Conservation (phyloP, 2,113 vertebrate genomes). For the Pycnonotus jocosus region DNA sequence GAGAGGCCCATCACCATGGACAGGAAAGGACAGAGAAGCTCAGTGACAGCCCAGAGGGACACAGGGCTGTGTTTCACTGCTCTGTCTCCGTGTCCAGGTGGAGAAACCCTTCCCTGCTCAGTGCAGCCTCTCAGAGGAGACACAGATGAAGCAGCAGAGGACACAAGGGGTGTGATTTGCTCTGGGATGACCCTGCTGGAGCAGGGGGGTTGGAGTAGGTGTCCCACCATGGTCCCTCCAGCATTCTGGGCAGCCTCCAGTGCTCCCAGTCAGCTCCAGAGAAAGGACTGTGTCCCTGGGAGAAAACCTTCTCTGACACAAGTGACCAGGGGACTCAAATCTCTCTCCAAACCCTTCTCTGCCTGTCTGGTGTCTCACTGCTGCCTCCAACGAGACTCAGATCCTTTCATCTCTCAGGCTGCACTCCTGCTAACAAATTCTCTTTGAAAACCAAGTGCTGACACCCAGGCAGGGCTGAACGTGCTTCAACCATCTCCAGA, state of each 20-base stretch:
- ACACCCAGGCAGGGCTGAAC: not conserved
- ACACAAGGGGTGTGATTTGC: not conserved
- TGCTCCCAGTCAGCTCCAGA: not conserved
- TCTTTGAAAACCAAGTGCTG: constrained; percentile 46
- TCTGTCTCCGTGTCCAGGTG: rapidly evolving
- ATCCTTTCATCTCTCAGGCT: constrained; percentile 40
- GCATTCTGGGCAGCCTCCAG: not conserved
- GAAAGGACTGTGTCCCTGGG: not conserved
- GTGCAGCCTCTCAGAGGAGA: not conserved
- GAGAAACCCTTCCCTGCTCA: not conserved
- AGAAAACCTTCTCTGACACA: not conserved
- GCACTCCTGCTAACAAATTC: constrained; percentile 27
- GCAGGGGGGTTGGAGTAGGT: not conserved
- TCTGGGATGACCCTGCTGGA: not conserved
- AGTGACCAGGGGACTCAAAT: not conserved
- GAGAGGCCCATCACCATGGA: not conserved
- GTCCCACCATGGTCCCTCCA: not conserved
- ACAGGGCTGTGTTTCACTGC: not conserved
- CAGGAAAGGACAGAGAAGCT: not conserved
- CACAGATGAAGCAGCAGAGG: not conserved
- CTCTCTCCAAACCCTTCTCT: not conserved
- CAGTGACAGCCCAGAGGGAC: not conserved
- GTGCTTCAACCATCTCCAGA: not conserved
- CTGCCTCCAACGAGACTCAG: not conserved
- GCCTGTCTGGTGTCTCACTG: not conserved